Evolutionary conservation across 2,113 vertebrate genomes (phyloP), one percentile per base, ranked within the genome.

Genomic region (Mastomys natalensis): DNA sequence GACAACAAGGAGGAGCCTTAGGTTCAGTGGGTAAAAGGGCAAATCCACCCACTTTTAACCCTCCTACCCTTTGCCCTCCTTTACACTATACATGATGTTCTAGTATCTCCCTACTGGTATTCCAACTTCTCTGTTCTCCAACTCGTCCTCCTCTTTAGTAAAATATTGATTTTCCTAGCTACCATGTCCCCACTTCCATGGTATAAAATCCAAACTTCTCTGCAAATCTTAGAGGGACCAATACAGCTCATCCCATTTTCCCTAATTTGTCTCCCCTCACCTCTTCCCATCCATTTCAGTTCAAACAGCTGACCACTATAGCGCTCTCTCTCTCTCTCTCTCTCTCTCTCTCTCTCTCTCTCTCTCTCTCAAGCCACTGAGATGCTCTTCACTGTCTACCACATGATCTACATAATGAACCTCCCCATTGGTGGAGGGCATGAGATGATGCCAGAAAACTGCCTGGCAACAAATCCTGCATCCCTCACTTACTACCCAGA

Each of bases 371-470:
- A 51, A 60, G 43, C 21, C 22, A 1, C 12, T 13, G 31, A 26
- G 31, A 13, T 43, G 37, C 5, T 70, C 70, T 93, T 60, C 9
- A n/a, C 3, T 8, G 66, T 68, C 66, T 68, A 68, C 31, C 66
- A 5, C 6, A 21, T 0, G 31, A 15, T 48, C 88, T 13, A 1
- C 7, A 37, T 11, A 40, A 37, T 0, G 6, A 37, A 55, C 37
- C 17, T 15, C 34, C 11, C 24, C 31, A 6, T 4, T 74, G 15
- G 34, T 26, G 34, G 48, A 51, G 16, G 11, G 19, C 29, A 48
- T 68, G 62, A 26, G 29, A 86, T 16, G 0, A 1, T 24, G 0
- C 4, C 13, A 11, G 43, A 45, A 89, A 26, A 70, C 8, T 7
- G 7, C n/a, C 74, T n/a, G 43, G 37, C 7, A 72, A 5, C 62